Evolutionary conservation across 2,797 vertebrate genomes (phyloP).

Genomic region (Sebastes steindachneri): DNA sequence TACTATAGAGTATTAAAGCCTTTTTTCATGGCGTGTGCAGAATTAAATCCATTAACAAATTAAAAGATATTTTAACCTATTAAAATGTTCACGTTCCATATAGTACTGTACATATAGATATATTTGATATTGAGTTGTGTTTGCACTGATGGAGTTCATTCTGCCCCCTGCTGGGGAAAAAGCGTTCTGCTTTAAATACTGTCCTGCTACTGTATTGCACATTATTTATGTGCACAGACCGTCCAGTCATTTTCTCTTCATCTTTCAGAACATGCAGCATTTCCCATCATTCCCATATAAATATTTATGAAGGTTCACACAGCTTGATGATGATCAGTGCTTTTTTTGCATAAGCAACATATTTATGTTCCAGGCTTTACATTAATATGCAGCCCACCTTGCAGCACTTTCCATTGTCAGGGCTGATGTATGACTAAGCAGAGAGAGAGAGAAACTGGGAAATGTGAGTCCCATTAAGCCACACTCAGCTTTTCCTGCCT

Average conservation of each 20-base stretch:
- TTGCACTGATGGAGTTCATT: conserved; percentile 8
- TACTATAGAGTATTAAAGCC: background rate
- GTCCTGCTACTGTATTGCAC: background rate
- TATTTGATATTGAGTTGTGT: background rate
- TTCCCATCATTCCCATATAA: background rate
- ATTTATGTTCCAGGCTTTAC: conserved; percentile 5
- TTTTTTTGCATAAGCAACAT: background rate
- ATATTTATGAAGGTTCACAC: background rate
- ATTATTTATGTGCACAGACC: background rate
- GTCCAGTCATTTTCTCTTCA: background rate
- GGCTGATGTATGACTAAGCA: conserved; percentile 76
- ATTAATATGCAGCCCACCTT: conserved; percentile 1
- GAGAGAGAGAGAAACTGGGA: conserved; percentile 49
- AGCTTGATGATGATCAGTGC: background rate
- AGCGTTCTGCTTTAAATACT: background rate
- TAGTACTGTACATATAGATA: background rate
- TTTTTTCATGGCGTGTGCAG: background rate
- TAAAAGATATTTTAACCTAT: too few relatives aligned
- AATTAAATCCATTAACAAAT: background rate
- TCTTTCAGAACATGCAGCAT: background rate
- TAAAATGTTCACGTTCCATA: background rate
- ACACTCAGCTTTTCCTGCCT: conserved; percentile 74
- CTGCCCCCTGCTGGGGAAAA: conserved; percentile 67
- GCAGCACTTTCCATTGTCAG: conserved; percentile 63
- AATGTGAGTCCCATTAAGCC: conserved; percentile 75